These are phyloP conservation scores for Automeris io DNA, from an alignment of 2,888 invertebrate genomes.

Conservation along the genomic window DNA sequence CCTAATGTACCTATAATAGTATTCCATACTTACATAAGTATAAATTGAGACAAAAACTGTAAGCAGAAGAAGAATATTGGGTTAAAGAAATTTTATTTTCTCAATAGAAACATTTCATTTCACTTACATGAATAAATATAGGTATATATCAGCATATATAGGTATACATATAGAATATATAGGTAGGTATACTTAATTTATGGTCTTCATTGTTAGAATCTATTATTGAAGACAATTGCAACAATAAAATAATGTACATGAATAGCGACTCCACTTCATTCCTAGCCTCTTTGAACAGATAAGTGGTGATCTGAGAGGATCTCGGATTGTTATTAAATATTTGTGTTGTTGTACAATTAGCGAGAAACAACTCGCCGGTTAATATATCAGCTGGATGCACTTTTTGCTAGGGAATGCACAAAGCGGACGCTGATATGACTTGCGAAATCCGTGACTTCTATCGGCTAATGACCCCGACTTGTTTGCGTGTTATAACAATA, in stretches of 20 bases:
- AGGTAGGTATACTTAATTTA: too few species aligned
- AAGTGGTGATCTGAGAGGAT: constrained; percentile 70
- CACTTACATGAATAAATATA: too few species aligned
- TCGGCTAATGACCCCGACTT: background rate
- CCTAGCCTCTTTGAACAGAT: constrained; percentile 53
- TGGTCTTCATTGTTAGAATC: constrained; percentile 1
- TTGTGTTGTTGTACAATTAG: constrained; percentile 75
- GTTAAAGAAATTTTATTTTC: too few species aligned
- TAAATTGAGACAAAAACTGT: too few species aligned
- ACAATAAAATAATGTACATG: background rate
- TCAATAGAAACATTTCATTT: too few species aligned
- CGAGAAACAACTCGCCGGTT: constrained; percentile 60
- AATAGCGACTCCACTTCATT: constrained; percentile 28
- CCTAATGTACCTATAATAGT: too few species aligned
- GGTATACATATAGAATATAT: too few species aligned
- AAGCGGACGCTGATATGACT: background rate
- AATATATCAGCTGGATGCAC: constrained; percentile 48
- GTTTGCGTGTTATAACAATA: background rate
- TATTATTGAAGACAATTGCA: background rate
- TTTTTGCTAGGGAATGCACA: background rate
- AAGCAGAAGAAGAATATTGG: too few species aligned
- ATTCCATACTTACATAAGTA: too few species aligned
- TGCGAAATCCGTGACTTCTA: background rate
- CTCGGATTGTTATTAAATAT: constrained; percentile 76
- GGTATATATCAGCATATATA: too few species aligned